These are phyloP conservation scores for Aleiodes testaceus DNA, from an alignment of 2,888 invertebrate genomes.

Conservation along the genomic window DNA sequence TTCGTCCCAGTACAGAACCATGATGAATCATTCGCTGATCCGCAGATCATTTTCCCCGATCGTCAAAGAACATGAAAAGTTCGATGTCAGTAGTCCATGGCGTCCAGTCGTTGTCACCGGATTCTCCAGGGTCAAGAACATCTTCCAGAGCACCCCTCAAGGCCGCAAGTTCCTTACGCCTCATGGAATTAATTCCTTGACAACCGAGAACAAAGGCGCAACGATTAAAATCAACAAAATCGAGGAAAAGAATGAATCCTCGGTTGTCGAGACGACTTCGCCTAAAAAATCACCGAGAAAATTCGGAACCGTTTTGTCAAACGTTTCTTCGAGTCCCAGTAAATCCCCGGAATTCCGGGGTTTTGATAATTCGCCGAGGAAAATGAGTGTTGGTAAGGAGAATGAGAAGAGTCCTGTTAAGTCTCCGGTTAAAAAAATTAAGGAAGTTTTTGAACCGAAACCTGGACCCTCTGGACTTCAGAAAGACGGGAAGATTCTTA, in stretches of 20 bases:
- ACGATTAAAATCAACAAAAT: conserved; percentile 16
- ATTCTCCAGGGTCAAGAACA: conserved; percentile 58
- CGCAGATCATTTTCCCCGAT: conserved; percentile 63
- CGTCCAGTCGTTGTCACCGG: conserved; percentile 47
- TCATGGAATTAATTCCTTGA: not conserved
- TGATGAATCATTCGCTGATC: conserved; percentile 53
- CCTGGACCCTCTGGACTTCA: conserved; percentile 57
- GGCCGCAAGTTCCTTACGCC: conserved; percentile 39
- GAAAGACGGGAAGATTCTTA: conserved; percentile 49
- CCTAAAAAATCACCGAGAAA: conserved; percentile 49
- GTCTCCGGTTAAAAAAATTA: no score
- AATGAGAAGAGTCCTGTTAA: conserved; percentile 19
- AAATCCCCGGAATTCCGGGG: conserved; percentile 38
- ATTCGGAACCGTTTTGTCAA: conserved; percentile 60
- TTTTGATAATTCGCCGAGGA: not conserved
- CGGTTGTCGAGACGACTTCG: conserved; percentile 17
- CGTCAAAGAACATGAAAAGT: conserved; percentile 43
- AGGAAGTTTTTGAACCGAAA: conserved; percentile 25
- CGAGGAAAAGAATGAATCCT: not conserved
- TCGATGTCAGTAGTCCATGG: conserved; percentile 62
- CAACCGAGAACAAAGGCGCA: not conserved
- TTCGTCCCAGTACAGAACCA: conserved; percentile 43
- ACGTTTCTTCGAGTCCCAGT: conserved; percentile 49
- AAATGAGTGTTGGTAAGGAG: conserved; percentile 32
- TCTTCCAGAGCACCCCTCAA: conserved; percentile 63